Percentiles rank a stretch among this genome's conserved stretches.
Evolutionary conservation across 2,113 vertebrate species (phyloP).

Genomic region (Nematolebias whitei): DNA sequence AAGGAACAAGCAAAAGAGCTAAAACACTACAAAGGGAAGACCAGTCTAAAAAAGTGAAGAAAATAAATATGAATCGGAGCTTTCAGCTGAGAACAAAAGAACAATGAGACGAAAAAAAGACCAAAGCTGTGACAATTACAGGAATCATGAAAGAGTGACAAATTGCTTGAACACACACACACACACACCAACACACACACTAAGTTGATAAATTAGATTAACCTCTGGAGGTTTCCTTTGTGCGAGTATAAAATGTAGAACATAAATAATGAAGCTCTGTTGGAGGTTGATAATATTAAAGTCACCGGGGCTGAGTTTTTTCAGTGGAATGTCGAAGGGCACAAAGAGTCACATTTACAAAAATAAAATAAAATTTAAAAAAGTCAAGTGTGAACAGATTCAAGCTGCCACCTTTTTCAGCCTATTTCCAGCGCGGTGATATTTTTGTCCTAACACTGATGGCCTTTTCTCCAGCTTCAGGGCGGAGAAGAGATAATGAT

Average conservation of each 20-base stretch:
- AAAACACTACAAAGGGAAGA: not conserved
- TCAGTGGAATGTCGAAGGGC: not conserved
- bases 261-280: constrained; percentile 51
- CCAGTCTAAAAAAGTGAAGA: constrained; percentile 14
- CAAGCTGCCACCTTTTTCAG: constrained; percentile 3
- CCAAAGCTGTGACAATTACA: constrained; percentile 42
- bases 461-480: not conserved
- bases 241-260: constrained; percentile 17
- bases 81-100: constrained; percentile 27
- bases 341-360: not conserved
- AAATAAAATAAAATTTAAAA: not conserved
- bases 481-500: too few species aligned
- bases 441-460: not conserved
- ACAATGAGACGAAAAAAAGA: constrained; percentile 24
- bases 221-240: constrained; percentile 45
- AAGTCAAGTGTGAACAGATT: not conserved
- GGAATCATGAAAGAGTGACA: constrained; percentile 46
- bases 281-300: constrained; percentile 42
- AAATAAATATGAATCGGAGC: constrained; percentile 33
- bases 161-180: constrained; percentile 41
- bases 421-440: not conserved
- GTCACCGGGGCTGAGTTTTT: constrained; percentile 1
- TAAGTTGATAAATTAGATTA: constrained; percentile 51
- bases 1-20: constrained; percentile 10
- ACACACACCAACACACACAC: constrained; percentile 7